phyloP scores from a whole-genome alignment of 2,888 invertebrate genomes.

The Philereme vetulata region DNA sequence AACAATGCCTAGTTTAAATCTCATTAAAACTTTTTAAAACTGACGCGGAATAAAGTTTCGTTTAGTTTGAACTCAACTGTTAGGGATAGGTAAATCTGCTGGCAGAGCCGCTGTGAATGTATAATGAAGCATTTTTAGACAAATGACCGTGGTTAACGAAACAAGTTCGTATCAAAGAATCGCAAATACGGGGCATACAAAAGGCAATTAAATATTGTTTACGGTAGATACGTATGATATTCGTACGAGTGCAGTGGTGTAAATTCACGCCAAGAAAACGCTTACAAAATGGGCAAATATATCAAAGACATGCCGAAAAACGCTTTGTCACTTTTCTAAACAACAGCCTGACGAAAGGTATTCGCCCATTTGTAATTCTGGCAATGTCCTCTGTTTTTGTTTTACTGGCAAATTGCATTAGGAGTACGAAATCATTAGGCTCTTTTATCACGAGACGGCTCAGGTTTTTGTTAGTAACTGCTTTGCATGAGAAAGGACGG shows the following conservation, averaged over 20 bases:
- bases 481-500: slow-evolving; percentile 27
- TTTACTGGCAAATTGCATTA: slow-evolving; percentile 25
- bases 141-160: not conserved
- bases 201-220: too few relatives aligned
- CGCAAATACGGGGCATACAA: too few relatives aligned
- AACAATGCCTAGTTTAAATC: slow-evolving; percentile 4
- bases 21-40: slow-evolving; percentile 18
- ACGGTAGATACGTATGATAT: too few relatives aligned
- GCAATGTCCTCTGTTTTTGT: slow-evolving; percentile 25
- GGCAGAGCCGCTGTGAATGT: slow-evolving; percentile 15
- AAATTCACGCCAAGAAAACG: too few relatives aligned
- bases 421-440: slow-evolving; percentile 26
- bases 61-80: slow-evolving; percentile 17
- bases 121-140: slow-evolving; percentile 16
- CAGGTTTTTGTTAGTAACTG: slow-evolving; percentile 17
- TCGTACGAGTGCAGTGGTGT: too few relatives aligned
- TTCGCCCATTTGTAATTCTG: slow-evolving; percentile 23
- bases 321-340: slow-evolving; percentile 10
- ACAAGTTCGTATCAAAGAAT: too few relatives aligned
- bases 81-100: slow-evolving; percentile 12
- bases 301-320: too few relatives aligned
- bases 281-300: too few relatives aligned
- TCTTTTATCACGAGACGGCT: slow-evolving; percentile 24
- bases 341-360: slow-evolving; percentile 4
- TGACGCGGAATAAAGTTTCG: slow-evolving; percentile 12